phyloP scores from a whole-genome alignment of 2,888 invertebrate species.

The Trissolcus japonicus region DNA sequence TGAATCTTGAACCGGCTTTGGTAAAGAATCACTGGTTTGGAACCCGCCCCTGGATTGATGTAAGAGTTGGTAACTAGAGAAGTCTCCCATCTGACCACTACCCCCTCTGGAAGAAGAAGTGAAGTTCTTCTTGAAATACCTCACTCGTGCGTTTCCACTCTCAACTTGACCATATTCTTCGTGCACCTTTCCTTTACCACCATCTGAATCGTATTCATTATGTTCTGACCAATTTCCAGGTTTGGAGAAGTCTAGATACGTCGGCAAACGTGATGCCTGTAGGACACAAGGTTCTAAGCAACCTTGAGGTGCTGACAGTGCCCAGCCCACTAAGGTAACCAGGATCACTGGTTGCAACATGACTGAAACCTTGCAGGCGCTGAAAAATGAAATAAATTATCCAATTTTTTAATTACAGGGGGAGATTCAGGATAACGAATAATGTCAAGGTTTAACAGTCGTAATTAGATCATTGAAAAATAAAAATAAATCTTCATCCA shows the following conservation, averaged over 20 bases:
- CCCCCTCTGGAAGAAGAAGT: constrained; percentile 60
- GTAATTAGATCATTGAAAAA: no score
- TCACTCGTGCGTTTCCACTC: constrained; percentile 60
- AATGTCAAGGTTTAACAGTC: no score
- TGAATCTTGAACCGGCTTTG: no score
- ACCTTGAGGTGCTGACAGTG: constrained; percentile 12
- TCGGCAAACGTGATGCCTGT: not conserved
- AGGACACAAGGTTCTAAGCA: constrained; percentile 23
- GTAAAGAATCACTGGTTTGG: no score
- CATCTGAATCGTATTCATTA: constrained; percentile 62
- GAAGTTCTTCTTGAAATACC: constrained; percentile 67
- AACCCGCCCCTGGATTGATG: no score
- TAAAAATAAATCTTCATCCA: not conserved
- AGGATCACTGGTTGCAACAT: constrained; percentile 23
- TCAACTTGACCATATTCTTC: constrained; percentile 66
- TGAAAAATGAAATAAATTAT: constrained; percentile 7
- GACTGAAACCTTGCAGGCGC: constrained; percentile 5
- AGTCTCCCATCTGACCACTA: constrained; percentile 35
- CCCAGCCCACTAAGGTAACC: constrained; percentile 2
- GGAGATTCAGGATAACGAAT: no score
- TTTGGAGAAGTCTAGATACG: constrained; percentile 17
- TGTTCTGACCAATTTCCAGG: constrained; percentile 70
- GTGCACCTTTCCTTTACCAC: constrained; percentile 64
- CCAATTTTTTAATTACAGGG: not conserved
- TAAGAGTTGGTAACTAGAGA: not conserved